Percentiles rank a stretch among this genome's conserved stretches.
These are phyloP conservation scores for Hofmannophila pseudospretella DNA, from an alignment of 2,888 invertebrate genomes.

Conservation along the genomic window DNA sequence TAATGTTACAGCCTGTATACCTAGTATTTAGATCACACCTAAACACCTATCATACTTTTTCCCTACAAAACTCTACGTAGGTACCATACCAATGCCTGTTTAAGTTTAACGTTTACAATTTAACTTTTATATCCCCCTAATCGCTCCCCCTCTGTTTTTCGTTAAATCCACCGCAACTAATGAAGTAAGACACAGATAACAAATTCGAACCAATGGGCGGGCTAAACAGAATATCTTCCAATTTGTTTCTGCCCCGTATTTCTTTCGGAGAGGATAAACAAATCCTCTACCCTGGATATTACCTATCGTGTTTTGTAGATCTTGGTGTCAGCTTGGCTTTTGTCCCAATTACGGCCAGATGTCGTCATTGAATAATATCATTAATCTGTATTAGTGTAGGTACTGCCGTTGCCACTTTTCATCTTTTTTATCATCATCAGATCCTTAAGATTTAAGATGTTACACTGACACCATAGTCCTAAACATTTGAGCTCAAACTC, in stretches of 20 bases:
- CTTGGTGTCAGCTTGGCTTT: slow-evolving; percentile 26
- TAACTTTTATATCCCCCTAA: not conserved
- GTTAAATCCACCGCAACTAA: slow-evolving; percentile 30
- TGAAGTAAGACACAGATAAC: slow-evolving; percentile 40
- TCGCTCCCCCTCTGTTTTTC: not conserved
- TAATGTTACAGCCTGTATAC: no score
- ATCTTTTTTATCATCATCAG: no score
- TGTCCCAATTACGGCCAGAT: slow-evolving; percentile 3
- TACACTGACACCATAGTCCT: no score
- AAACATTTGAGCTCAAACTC: no score
- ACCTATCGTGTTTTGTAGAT: slow-evolving; percentile 20
- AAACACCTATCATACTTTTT: no score
- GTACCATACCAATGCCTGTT: no score
- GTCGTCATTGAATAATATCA: not conserved
- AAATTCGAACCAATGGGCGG: slow-evolving; percentile 40
- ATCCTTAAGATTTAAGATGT: no score
- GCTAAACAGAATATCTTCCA: slow-evolving; percentile 43
- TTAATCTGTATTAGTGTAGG: not conserved
- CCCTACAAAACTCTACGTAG: no score
- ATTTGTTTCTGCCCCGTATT: slow-evolving; percentile 38
- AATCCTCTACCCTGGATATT: slow-evolving; percentile 29
- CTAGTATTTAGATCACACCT: no score
- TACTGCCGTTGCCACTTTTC: no score
- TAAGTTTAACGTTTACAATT: no score
- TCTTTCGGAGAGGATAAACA: slow-evolving; percentile 37